A percentile compares a stretch with the other conserved stretches of the same genome.
phyloP scores from a whole-genome alignment of 2,113 vertebrate genomes.

The Trichechus manatus region DNA sequence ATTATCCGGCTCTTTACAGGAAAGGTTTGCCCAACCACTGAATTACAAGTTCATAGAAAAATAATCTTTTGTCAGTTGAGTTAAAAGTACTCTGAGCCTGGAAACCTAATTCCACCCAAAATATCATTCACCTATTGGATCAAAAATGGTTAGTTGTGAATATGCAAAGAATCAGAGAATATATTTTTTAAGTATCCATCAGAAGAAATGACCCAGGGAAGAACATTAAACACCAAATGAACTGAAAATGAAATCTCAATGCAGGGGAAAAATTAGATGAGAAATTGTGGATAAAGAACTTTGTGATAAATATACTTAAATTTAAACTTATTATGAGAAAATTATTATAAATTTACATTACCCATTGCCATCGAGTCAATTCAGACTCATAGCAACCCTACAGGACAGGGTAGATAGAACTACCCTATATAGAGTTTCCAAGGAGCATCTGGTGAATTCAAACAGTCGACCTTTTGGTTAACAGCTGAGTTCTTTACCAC shows the following conservation, averaged over 20 bases:
- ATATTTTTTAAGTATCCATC: conserved; percentile 26
- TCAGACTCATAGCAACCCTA: no score
- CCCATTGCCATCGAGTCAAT: no score
- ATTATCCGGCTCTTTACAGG: neutral
- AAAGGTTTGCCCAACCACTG: neutral
- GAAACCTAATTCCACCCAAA: neutral
- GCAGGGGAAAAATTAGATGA: conserved; percentile 20
- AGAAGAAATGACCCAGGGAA: conserved; percentile 51
- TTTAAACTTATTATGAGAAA: neutral
- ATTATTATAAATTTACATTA: neutral
- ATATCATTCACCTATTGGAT: neutral
- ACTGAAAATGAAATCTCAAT: conserved; percentile 51
- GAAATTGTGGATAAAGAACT: conserved; percentile 8
- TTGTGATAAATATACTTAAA: conserved; percentile 16
- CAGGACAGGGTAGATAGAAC: no score
- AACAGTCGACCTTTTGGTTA: no score
- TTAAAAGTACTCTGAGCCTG: conserved; percentile 18
- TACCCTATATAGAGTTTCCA: no score
- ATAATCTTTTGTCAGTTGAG: neutral
- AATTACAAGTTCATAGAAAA: neutral
- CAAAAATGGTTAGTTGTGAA: neutral
- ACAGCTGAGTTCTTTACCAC: no score
- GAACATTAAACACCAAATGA: conserved; percentile 48
- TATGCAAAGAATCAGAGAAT: neutral
- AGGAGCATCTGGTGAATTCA: no score